A percentile compares a stretch with the other conserved stretches of the same genome.
Conservation (phyloP, 2,797 vertebrate genomes). For the Enteromius trimaculatus region DNA sequence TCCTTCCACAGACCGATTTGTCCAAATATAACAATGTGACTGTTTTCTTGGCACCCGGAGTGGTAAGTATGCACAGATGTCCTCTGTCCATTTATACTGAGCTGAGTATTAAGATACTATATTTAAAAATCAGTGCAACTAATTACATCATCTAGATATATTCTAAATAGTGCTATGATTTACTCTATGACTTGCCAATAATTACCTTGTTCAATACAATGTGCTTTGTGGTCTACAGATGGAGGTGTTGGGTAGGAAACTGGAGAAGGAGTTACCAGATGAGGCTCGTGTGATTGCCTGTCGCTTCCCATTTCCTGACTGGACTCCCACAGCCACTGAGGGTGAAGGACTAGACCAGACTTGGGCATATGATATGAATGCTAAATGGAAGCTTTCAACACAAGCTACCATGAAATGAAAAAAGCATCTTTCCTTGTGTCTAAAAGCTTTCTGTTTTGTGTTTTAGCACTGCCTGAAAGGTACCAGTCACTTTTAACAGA, state of each 20-base stretch:
- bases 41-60: conserved; percentile 77
- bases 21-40: conserved; percentile 79
- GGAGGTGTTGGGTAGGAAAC: conserved; percentile 73
- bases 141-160: neutral
- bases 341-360: conserved; percentile 74
- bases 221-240: conserved; percentile 67
- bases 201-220: neutral
- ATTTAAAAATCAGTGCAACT: neutral
- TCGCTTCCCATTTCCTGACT: conserved; percentile 74
- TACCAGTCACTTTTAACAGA: neutral
- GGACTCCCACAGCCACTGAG: conserved; percentile 65
- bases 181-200: no score
- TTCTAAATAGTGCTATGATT: neutral
- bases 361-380: conserved; percentile 76
- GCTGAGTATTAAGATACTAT: neutral
- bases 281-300: conserved; percentile 73
- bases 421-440: neutral
- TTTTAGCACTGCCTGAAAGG: conserved; percentile 1
- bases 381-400: conserved; percentile 54
- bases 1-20: conserved; percentile 72
- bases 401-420: neutral
- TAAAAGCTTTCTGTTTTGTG: neutral
- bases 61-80: conserved; percentile 68
- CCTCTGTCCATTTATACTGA: conserved; percentile 15
- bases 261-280: conserved; percentile 74